Evolutionary conservation across 1,140 invertebrate genomes (phyloP).

Genomic region (Ctenoplectra terminalis): DNA sequence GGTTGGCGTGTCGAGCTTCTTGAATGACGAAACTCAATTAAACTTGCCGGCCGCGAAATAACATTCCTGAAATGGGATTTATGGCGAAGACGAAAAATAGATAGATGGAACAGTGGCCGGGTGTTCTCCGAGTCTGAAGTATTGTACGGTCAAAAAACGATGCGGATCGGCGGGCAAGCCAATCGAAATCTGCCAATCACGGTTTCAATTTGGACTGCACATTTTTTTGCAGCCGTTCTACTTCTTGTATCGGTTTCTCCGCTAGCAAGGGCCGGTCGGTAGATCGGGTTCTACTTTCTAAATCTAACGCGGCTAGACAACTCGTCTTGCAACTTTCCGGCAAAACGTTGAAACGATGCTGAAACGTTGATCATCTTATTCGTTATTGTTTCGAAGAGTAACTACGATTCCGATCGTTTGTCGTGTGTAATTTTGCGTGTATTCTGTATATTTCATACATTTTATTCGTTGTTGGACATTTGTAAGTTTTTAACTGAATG

Average conservation of each 20-base stretch:
- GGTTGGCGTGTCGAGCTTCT: not conserved
- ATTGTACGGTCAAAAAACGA: not conserved
- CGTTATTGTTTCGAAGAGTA: not conserved
- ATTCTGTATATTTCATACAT: no score
- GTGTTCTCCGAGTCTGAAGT: not conserved
- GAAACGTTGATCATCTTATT: not conserved
- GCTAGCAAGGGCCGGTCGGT: conserved; percentile 24
- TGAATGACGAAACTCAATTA: conserved; percentile 33
- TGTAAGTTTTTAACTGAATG: no score
- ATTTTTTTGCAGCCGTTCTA: conserved; percentile 41
- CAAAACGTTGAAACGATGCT: not conserved
- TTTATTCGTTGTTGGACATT: no score
- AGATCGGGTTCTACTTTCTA: conserved; percentile 66
- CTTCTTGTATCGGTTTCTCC: conserved; percentile 63
- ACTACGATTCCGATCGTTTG: not conserved
- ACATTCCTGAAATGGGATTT: conserved; percentile 24
- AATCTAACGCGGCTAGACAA: conserved; percentile 35
- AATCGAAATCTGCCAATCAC: conserved; percentile 18
- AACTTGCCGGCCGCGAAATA: conserved; percentile 22
- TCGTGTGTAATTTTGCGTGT: not conserved
- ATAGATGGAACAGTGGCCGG: not conserved
- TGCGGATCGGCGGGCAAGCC: not conserved
- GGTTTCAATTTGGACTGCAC: conserved; percentile 42
- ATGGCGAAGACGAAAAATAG: conserved; percentile 29
- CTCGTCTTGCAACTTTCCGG: conserved; percentile 28